Evolutionary conservation across 2,797 vertebrate genomes (phyloP), one percentile per base, ranked within the genome.

Genomic region (Anabas testudineus): DNA sequence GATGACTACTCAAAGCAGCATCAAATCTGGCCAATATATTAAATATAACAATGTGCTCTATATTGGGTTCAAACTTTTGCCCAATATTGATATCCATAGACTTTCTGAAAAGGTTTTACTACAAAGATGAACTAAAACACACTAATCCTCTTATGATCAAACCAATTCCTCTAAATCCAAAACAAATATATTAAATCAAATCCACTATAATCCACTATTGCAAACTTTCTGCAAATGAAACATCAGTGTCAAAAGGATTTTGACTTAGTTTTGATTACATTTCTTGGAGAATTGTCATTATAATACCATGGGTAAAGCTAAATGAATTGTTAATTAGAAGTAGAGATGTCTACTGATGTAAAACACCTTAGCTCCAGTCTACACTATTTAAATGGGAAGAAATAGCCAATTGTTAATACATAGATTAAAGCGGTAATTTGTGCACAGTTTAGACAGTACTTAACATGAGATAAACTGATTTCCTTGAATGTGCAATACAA

Each of bases 141-240:
- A 68, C 19, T 84, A 90, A 88, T 87, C 82, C 72, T 80, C 63
- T 82, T 82, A 84, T 79, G 57, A 78, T 88, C 68, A 75, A 81
- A 83, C 78, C 49, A 72, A 51, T 74, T 78, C 67, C 79, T 77
- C 66, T 76, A 73, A 87, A 78, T 84, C 78, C 72, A 75, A 83
- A 87, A 88, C 84, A 76, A 84, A 82, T 74, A 82, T 86, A 82
- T 87, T 76, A 73, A 89, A 86, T 88, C 32, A 80, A 74, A 82
- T 83, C 79, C 66, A 61, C 59, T 66, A 49, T 82, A 84, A 86
- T 88, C 80, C 71, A 82, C 58, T 75, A 55, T 2, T 61, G 58
- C 41, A 81, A 85, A 88, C 65, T 76, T 73, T 79, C 62, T 60
- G 37, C 61, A 75, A 64, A 67, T 10, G 14, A 61, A 60, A 73